Base-by-base conservation (phyloP, 1,140 invertebrate species). In the Bombus waltoni region DNA sequence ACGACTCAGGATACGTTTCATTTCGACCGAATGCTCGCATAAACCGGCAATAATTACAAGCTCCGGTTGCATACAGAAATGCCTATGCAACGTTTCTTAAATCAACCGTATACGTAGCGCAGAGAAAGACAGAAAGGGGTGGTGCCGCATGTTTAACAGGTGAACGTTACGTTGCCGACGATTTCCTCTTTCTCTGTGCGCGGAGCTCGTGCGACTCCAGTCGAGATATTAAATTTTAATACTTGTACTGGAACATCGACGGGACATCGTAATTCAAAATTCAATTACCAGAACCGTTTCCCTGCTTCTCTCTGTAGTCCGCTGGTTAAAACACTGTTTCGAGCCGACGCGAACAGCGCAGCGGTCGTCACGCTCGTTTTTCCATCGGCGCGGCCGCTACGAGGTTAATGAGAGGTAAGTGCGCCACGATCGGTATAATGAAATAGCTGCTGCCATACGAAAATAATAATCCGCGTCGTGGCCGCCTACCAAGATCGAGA, bases 331-430 rank as follows among this genome's bases (percentile, higher is more conserved):
- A 25, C 40, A 11, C 71, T 2, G 44, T 40, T 42, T 10, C n/a
- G 57, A 42, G 35, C 13, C 38, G n/a, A n/a, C 66, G 3, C 11
- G 25, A 62, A 62, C 57, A 11, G 9, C 57, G 42, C 66, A 22
- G 2, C 44, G 10, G 3, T 42, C 74, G 38, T 53, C 75, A 18
- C 76, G 65, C 59, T 79, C 82, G n/a, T 84, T 79, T 84, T 84
- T 70, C 47, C 75, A 35, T 42, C 28, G 1, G 10, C 76, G n/a
- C 76, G 65, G 40, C 57, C 68, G 81, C 70, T 28, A 47, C 80
- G 77, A 82, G 79, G 77, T 82, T 86, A 86, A 86, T 86, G 72
- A 86, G 73, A 86, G 68, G 66, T 70, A 86, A 86, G 72, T 82
- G 72, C 79, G 47, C 65, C 22, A 42, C 44, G 80, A 86, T 86